Evolutionary conservation across 2,797 vertebrate species (phyloP), one percentile per base, ranked within the genome.

Genomic region (Echiichthys vipera): DNA sequence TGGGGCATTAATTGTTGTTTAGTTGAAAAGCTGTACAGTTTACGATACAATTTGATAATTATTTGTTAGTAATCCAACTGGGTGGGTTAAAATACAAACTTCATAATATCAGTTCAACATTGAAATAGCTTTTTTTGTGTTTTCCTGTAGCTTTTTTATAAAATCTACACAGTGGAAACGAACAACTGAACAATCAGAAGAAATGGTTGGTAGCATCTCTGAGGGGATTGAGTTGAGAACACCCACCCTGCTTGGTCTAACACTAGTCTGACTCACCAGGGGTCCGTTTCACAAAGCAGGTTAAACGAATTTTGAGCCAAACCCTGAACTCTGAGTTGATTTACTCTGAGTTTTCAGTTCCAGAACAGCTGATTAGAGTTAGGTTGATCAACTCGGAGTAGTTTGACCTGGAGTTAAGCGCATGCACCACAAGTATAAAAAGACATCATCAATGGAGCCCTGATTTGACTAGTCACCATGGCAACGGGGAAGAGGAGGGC

Each of bases 241-340:
- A 42, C 14, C 45, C 64, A 20, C 53, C 25, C 47, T 54, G 51
- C 20, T 30, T 61, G n/a, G n/a, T n/a, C n/a, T n/a, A n/a, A n/a
- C n/a, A n/a, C n/a, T n/a, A n/a, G n/a, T n/a, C n/a, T n/a, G n/a
- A n/a, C n/a, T n/a, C n/a, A n/a, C n/a, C n/a, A n/a, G n/a, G n/a
- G n/a, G n/a, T n/a, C n/a, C n/a, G n/a, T n/a, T n/a, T n/a, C n/a
- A n/a, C n/a, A n/a, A n/a, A n/a, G n/a, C n/a, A n/a, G n/a, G n/a
- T n/a, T n/a, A n/a, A n/a, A n/a, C n/a, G n/a, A n/a, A n/a, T n/a
- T n/a, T n/a, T n/a, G n/a, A n/a, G n/a, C n/a, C n/a, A n/a, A n/a
- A n/a, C n/a, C n/a, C n/a, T n/a, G n/a, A n/a, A n/a, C n/a, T n/a
- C n/a, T n/a, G n/a, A n/a, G n/a, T n/a, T n/a, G n/a, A n/a, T n/a